phyloP scores from a whole-genome alignment of 2,888 invertebrate genomes.

The Eupithecia inturbata region DNA sequence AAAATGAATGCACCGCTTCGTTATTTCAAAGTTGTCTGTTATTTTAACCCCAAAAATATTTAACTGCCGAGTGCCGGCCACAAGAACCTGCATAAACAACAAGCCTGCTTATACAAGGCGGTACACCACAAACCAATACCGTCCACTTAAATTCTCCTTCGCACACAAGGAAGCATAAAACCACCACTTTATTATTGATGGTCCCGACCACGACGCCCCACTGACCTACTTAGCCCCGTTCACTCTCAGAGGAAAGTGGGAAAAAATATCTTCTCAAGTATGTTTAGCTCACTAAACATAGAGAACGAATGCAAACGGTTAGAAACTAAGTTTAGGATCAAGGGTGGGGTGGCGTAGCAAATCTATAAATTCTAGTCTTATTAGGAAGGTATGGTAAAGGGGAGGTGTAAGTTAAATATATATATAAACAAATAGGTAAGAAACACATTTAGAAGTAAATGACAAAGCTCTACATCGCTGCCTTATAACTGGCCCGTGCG shows the following conservation, averaged over 20 bases:
- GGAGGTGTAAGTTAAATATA: not conserved
- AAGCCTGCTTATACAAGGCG: slow-evolving; percentile 14
- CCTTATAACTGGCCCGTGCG: not conserved
- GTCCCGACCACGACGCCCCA: slow-evolving; percentile 46
- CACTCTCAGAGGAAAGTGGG: slow-evolving; percentile 40
- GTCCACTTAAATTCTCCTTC: slow-evolving; percentile 27
- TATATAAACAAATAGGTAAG: no score
- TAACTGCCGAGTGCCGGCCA: not conserved
- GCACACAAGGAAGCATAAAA: slow-evolving; percentile 36
- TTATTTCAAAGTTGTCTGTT: not conserved
- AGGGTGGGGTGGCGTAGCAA: not conserved
- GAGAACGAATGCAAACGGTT: no score
- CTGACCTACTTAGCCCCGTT: slow-evolving; percentile 57
- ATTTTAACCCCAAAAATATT: slow-evolving; percentile 3
- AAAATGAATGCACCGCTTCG: not conserved
- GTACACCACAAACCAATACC: slow-evolving; percentile 30
- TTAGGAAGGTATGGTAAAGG: not conserved
- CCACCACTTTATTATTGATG: slow-evolving; percentile 59
- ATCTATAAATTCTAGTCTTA: not conserved
- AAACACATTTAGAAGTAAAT: not conserved
- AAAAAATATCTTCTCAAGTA: slow-evolving; percentile 34
- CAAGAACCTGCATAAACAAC: slow-evolving; percentile 12
- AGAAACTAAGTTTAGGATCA: not conserved
- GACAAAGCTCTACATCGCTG: not conserved
- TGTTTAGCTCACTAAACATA: no score